Base-by-base conservation (phyloP, 2,113 vertebrate genomes). In the Eurypyga helias region DNA sequence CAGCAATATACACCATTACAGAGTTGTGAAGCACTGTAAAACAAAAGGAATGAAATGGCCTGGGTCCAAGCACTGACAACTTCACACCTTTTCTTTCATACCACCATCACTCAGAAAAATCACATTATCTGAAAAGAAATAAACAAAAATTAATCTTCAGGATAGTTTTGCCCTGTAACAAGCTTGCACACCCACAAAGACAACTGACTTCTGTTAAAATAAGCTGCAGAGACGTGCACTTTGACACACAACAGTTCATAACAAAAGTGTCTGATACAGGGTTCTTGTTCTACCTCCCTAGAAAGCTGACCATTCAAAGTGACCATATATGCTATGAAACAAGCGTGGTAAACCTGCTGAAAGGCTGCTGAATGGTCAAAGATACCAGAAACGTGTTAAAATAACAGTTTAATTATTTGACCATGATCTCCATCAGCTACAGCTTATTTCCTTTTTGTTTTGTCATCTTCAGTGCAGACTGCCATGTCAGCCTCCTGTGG, bases 61-160 rank as follows among this genome's bases (percentile, higher is more conserved):
- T 67, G 25, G 45, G 24, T 96, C 62, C 55, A 83, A 71, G 60
- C 52, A 51, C 46, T 64, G 66, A 61, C 0, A 33, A 45, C 46
- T 60, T 99, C 98, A 99, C 10, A 31, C 82, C 94, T 98, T 98
- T 23, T 99, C 99, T 94, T 97, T 98, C 2, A 90, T 0, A 23
- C 98, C 3, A 72, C 97, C 98, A 58, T 99, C 99, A 48, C 98
- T 99, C 97, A 99, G 98, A 97, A 99, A 99, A 96, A 99, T 97
- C 49, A 99, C 99, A 96, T 99, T 99, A 97, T 99, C 99, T 99
- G 98, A 69, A 97, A 98, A 95, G 83, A 90, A 97, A 94, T n/a
- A 73, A 91, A 29, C 24, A 95, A 93, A 73, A 60, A 34, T 81
- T 93, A 66, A 93, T 41, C 76, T 82, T 95, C 64, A 95, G 49